A percentile compares a stretch with the other conserved stretches of the same genome.
These are phyloP conservation scores for Paralichthys olivaceus DNA, from an alignment of 2,113 vertebrate genomes.

Conservation along the genomic window DNA sequence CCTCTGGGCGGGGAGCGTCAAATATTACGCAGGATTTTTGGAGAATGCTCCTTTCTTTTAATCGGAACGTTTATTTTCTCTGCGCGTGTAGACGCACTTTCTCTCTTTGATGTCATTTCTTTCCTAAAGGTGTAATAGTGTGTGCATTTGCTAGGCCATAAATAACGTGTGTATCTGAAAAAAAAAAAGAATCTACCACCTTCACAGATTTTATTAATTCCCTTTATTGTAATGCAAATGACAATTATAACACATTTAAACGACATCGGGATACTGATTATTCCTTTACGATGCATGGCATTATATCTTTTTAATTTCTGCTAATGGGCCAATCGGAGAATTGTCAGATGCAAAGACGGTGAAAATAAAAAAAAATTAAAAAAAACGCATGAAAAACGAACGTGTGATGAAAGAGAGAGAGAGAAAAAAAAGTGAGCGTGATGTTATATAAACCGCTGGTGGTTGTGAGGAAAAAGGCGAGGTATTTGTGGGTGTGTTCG, in stretches of 20 bases:
- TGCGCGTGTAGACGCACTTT: neutral
- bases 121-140: neutral
- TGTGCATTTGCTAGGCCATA: neutral
- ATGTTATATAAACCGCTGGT: conserved; percentile 48
- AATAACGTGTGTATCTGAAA: neutral
- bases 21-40: conserved; percentile 50
- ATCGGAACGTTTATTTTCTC: neutral
- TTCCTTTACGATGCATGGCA: no score
- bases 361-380: no score
- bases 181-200: neutral
- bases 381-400: no score
- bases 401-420: neutral
- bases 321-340: no score
- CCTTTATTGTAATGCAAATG: no score
- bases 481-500: conserved; percentile 41
- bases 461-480: neutral
- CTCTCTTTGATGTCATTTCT: neutral
- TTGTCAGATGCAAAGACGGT: no score
- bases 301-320: no score
- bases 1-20: conserved; percentile 50
- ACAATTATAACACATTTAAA: no score
- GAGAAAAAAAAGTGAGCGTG: neutral
- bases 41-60: conserved; percentile 31
- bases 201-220: neutral
- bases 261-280: no score